phyloP scores from a whole-genome alignment of 2,797 vertebrate genomes.

The Lithobates sylvaticus region DNA sequence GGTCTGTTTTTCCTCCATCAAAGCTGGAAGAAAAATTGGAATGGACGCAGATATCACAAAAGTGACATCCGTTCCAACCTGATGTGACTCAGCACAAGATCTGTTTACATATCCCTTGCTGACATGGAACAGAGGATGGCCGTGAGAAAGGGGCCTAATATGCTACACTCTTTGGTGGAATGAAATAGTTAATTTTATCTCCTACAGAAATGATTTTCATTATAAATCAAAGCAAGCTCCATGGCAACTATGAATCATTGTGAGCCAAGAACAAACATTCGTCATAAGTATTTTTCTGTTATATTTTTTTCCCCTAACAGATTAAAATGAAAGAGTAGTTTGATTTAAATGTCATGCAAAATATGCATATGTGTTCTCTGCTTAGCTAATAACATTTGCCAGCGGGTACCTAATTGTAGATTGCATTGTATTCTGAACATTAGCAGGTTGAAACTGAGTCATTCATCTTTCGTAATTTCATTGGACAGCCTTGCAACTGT shows the following conservation, averaged over 20 bases:
- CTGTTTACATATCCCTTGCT: too few relatives aligned
- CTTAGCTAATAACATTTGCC: constrained; percentile 35
- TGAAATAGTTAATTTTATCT: constrained; percentile 45
- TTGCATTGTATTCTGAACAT: constrained; percentile 29
- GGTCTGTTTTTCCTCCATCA: too few relatives aligned
- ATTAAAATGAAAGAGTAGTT: constrained; percentile 44
- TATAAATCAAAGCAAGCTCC: constrained; percentile 46
- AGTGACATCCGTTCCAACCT: too few relatives aligned
- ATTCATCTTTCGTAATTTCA: constrained; percentile 23
- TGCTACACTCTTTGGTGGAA: constrained; percentile 16
- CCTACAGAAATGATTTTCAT: constrained; percentile 41
- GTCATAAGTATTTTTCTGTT: constrained; percentile 34
- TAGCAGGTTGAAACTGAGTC: constrained; percentile 16
- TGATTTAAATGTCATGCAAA: constrained; percentile 26
- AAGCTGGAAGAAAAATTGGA: too few relatives aligned
- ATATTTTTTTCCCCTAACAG: constrained; percentile 33
- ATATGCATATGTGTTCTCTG: constrained; percentile 21
- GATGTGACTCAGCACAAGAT: too few relatives aligned
- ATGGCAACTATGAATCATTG: constrained; percentile 54
- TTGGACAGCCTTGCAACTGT: not conserved
- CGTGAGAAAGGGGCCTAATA: not conserved
- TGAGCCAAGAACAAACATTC: constrained; percentile 42
- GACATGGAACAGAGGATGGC: too few relatives aligned
- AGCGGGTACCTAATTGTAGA: constrained; percentile 26
- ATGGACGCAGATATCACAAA: too few relatives aligned